Evolutionary conservation across 2,113 vertebrate genomes (phyloP).

Genomic region (Kryptolebias marmoratus): DNA sequence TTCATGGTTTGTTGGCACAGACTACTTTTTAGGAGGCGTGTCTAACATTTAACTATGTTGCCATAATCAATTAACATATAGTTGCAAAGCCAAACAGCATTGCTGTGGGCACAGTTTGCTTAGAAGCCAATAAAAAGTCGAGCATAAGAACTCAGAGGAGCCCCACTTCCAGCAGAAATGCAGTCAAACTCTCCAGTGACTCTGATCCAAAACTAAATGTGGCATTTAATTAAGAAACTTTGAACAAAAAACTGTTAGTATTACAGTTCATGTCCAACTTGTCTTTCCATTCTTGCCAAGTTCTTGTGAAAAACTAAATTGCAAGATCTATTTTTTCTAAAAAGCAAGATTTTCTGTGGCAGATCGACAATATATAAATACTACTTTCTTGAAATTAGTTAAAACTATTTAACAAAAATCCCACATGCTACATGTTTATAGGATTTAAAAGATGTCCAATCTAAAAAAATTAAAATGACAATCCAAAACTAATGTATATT

Average conservation of each 20-base stretch:
- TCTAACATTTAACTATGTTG: conserved; percentile 1
- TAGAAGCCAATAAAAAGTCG: background rate
- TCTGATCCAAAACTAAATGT: background rate
- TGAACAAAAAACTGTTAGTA: background rate
- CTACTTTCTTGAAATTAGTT: too few species aligned
- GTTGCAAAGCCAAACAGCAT: conserved; percentile 3
- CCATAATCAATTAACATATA: background rate
- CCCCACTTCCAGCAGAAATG: background rate
- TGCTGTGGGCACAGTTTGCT: background rate
- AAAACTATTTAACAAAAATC: too few species aligned
- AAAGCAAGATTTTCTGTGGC: too few species aligned
- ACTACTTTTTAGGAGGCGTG: background rate
- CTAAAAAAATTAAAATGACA: too few species aligned
- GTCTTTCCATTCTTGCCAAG: background rate
- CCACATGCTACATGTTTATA: too few species aligned
- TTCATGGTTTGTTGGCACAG: background rate
- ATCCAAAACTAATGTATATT: too few species aligned
- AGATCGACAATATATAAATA: too few species aligned
- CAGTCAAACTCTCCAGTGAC: background rate
- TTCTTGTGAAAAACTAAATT: too few species aligned
- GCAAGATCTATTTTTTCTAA: too few species aligned
- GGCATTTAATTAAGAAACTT: background rate
- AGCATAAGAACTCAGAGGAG: background rate
- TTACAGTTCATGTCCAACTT: background rate
- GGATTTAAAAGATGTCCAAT: too few species aligned